Conservation (phyloP, 2,888 invertebrate genomes). For the Dryadula phaetusa region DNA sequence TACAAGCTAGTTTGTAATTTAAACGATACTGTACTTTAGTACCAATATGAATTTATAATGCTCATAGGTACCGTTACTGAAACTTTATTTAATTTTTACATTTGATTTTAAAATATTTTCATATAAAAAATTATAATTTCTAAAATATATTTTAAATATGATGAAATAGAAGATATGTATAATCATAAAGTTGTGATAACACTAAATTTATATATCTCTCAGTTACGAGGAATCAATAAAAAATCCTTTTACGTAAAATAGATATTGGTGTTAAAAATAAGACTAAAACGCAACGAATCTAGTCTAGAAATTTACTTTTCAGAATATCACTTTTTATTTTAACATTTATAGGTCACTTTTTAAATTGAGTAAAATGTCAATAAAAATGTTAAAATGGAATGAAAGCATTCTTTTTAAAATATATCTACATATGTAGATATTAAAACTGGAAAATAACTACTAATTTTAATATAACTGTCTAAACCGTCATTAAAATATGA, state of each 20-base stretch:
- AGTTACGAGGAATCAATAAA: not conserved
- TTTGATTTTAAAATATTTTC: too few relatives aligned
- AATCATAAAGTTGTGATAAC: too few relatives aligned
- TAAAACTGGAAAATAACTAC: not conserved
- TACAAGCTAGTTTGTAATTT: slow-evolving; percentile 14
- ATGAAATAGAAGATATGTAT: too few relatives aligned
- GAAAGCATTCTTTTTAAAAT: not conserved
- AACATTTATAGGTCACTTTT: not conserved
- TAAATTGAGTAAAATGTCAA: not conserved
- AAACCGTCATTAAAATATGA: not conserved
- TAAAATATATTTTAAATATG: too few relatives aligned
- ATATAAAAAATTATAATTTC: too few relatives aligned
- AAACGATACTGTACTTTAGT: not conserved
- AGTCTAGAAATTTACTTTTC: slow-evolving; percentile 3
- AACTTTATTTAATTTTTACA: not conserved
- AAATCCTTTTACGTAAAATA: not conserved
- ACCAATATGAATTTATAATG: not conserved
- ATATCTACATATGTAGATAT: not conserved
- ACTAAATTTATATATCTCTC: not conserved
- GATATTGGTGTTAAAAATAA: not conserved
- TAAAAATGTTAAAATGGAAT: not conserved
- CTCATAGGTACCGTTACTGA: not conserved
- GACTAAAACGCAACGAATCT: not conserved
- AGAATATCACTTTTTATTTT: not conserved
- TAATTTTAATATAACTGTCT: not conserved